Conservation (phyloP, 2,888 invertebrate species). For the Watsonalla binaria region DNA sequence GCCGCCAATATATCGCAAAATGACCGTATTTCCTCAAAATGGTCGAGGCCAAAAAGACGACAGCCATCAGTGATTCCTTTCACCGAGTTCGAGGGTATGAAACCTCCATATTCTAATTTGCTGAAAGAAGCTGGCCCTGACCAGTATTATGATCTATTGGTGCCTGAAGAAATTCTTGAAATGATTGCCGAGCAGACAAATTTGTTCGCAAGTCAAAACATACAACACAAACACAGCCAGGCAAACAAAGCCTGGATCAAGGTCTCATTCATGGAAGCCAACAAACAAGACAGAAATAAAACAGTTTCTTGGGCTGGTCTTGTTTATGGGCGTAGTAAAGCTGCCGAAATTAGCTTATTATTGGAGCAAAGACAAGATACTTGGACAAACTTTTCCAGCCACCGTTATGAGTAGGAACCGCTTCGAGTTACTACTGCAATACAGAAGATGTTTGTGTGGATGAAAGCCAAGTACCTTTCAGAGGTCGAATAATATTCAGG, state of each 20-base stretch:
- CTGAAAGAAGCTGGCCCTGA: conserved; percentile 24
- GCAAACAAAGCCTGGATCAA: conserved; percentile 15
- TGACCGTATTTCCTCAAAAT: conserved; percentile 23
- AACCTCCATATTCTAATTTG: conserved; percentile 21
- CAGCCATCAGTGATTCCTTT: conserved; percentile 26
- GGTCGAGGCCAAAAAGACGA: conserved; percentile 26
- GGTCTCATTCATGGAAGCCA: conserved; percentile 28
- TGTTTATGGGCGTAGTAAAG: conserved; percentile 29
- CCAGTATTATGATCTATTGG: conserved; percentile 24
- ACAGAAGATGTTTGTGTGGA: conserved; percentile 14
- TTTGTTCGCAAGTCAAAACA: conserved; percentile 23
- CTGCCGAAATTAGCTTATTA: conserved; percentile 25
- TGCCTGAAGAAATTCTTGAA: conserved; percentile 27
- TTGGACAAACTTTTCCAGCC: conserved; percentile 25
- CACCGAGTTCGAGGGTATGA: conserved; percentile 19
- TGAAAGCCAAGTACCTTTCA: conserved; percentile 17
- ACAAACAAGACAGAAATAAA: conserved; percentile 26
- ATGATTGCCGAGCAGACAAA: conserved; percentile 27
- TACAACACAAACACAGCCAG: conserved; percentile 25
- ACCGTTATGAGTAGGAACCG: conserved; percentile 29
- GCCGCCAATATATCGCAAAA: conserved; percentile 25
- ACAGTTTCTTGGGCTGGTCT: conserved; percentile 26
- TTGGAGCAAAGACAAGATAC: conserved; percentile 27
- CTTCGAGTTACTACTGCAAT: conserved; percentile 25
- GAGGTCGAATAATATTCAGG: conserved; percentile 17